Evolutionary conservation across 2,888 invertebrate species (phyloP).

Genomic region (Drosophila nr. fundita): DNA sequence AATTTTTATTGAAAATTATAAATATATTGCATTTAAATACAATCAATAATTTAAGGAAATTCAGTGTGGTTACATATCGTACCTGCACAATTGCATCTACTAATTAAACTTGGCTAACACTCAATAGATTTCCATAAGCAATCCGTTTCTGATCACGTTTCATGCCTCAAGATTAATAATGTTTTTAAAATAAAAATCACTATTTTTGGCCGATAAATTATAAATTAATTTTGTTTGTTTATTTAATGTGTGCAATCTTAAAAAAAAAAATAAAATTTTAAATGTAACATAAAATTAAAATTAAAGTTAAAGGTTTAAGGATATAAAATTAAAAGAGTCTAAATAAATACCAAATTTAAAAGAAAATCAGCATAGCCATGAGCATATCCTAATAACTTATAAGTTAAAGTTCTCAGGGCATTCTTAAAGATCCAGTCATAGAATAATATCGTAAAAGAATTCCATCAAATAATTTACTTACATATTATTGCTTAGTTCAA

Average conservation of each 20-base stretch:
- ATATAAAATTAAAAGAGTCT: not conserved
- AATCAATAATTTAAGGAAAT: not conserved
- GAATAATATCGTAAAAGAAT: conserved; percentile 6
- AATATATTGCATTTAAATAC: not conserved
- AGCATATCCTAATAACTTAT: not conserved
- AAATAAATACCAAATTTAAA: not conserved
- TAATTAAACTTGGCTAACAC: not conserved
- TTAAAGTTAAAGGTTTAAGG: not conserved
- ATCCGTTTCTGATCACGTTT: not conserved
- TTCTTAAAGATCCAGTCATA: not conserved
- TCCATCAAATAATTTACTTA: conserved; percentile 9
- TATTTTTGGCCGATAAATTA: too few species aligned
- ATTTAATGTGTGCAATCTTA: not conserved
- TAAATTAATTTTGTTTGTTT: not conserved
- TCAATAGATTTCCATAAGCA: not conserved
- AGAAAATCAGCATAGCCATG: not conserved
- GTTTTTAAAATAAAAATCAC: not conserved
- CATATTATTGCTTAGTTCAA: conserved; percentile 5
- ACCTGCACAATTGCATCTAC: not conserved
- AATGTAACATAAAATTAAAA: not conserved
- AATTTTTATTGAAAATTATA: conserved; percentile 5
- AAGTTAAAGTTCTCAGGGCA: not conserved
- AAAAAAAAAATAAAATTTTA: not conserved
- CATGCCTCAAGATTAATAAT: not conserved
- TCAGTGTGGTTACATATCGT: not conserved